These are phyloP conservation scores for Malurus splendens DNA, from an alignment of 2,797 vertebrate species.

Conservation along the genomic window DNA sequence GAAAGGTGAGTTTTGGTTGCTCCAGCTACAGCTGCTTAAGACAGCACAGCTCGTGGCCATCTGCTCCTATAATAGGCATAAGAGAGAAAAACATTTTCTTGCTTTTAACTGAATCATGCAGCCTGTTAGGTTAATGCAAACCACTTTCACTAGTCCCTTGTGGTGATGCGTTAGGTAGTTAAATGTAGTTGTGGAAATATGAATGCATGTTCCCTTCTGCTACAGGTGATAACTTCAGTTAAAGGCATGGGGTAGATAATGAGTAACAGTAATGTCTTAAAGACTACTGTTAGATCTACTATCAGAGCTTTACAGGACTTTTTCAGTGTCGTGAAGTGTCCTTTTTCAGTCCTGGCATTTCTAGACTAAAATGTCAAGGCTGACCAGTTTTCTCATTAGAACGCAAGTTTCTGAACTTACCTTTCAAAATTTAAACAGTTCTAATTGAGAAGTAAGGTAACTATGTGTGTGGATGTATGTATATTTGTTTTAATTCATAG, in stretches of 20 bases:
- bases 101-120: not conserved
- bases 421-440: not conserved
- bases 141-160: not conserved
- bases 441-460: not conserved
- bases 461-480: not conserved
- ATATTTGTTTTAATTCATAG: not conserved
- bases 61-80: not conserved
- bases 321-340: not conserved
- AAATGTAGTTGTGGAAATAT: not conserved
- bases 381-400: not conserved
- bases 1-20: slow-evolving; percentile 35
- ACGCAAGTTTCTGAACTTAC: not conserved
- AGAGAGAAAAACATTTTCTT: not conserved
- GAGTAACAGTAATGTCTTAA: not conserved
- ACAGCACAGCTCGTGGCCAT: not conserved
- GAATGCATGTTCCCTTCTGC: not conserved
- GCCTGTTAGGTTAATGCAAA: not conserved
- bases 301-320: not conserved
- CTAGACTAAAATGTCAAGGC: not conserved
- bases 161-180: not conserved
- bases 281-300: not conserved
- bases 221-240: not conserved
- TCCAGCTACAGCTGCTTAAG: not conserved
- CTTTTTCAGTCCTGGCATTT: not conserved
- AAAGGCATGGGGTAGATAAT: not conserved